phyloP scores from a whole-genome alignment of 2,797 vertebrate genomes.

The Diglossa cyanea region DNA sequence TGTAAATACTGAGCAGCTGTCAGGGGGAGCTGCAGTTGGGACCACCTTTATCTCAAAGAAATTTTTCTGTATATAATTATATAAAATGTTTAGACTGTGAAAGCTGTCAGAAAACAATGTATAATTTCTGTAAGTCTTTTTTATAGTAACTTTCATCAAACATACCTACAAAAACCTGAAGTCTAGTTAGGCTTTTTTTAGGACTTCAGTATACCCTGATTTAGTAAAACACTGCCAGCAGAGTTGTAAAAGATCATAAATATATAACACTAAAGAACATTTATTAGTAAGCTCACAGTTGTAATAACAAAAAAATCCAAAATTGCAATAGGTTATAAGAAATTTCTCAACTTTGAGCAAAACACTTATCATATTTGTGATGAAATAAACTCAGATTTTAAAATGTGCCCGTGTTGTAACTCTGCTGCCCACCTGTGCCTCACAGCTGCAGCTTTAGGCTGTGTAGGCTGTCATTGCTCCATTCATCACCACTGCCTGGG shows the following conservation, averaged over 20 bases:
- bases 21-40: neutral
- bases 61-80: neutral
- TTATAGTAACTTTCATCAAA: neutral
- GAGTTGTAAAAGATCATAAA: neutral
- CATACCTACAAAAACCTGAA: neutral
- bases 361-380: neutral
- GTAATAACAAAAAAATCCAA: neutral
- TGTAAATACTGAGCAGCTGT: neutral
- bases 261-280: rapidly evolving
- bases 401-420: neutral
- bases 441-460: neutral
- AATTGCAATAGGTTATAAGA: neutral
- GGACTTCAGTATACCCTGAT: neutral
- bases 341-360: neutral
- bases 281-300: neutral
- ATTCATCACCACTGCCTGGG: neutral
- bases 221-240: neutral
- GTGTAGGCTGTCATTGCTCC: neutral
- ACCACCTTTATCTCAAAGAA: neutral
- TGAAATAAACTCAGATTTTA: neutral
- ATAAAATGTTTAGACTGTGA: neutral
- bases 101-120: neutral
- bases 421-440: neutral
- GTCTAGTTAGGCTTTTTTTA: neutral
- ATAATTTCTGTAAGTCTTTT: neutral